Base-by-base conservation (phyloP, 1,140 invertebrate genomes). In the Drosophila nigrodunni region DNA sequence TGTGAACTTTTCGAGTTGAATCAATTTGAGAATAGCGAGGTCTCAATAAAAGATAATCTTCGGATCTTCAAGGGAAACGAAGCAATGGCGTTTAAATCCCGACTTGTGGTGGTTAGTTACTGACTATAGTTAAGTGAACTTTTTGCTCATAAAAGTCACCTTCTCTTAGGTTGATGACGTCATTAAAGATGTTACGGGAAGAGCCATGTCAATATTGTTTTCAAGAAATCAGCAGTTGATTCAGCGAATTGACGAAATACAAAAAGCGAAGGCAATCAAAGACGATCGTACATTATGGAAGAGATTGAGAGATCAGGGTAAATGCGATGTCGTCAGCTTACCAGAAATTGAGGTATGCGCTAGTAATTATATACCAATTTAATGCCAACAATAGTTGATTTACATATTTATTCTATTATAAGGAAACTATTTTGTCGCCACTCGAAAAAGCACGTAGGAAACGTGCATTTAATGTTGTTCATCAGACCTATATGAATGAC, bases 291-390 rank as follows among this genome's bases (percentile, higher is more conserved):
- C 86, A 0, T 13, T 88, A 15, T 92, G 91, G 91, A 92, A 92
- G 54, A 72, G 74, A 18, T 18, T 92, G 1, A 77, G 74, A 11
- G 91, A 92, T 44, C 74, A 66, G 25, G 74, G 66, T 0, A 80
- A 81, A 58, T 92, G 91, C 52, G 91, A 92, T 78, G 78, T 92
- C 0, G 62, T 82, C 7, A 92, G 91, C 57, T 81, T 92, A 46
- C 75, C 77, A 7, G 88, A 91, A 52, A 54, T 78, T 0, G 72
- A 80, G 25, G 71, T 74, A 15, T 5, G 35, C 25, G 1, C 25
- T 30, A n/a, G 0, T 7, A 18, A 10, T 43, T 6, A 4, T 3
- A 43, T 13, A 43, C 5, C 18, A 21, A 21, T 21, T 21, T 21
- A 2, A 43, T 7, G 10, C 34, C 1, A 15, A 34, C 0, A 13